These are phyloP conservation scores for Saxidomus purpurata DNA, from an alignment of 1,140 invertebrate genomes.

Conservation along the genomic window DNA sequence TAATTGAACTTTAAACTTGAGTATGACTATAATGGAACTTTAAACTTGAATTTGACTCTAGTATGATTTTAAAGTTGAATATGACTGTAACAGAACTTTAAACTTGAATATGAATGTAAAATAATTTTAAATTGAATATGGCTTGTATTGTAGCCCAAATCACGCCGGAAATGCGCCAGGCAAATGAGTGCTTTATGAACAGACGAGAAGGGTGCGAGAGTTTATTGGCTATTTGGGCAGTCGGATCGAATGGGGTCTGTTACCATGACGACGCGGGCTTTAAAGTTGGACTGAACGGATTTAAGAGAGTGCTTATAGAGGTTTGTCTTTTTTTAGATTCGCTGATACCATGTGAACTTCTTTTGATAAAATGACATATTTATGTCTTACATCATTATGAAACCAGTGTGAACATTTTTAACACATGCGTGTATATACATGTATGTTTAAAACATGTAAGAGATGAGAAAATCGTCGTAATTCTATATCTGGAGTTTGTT, in stretches of 20 bases:
- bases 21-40: too few species aligned
- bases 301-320: constrained; percentile 47
- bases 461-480: too few species aligned
- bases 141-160: not conserved
- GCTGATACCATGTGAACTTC: not conserved
- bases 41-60: too few species aligned
- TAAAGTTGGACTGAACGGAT: constrained; percentile 25
- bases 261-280: constrained; percentile 36
- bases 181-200: constrained; percentile 10
- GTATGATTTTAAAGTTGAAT: too few species aligned
- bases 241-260: constrained; percentile 42
- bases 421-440: not conserved
- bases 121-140: too few species aligned
- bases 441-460: not conserved
- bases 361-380: not conserved
- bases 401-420: not conserved
- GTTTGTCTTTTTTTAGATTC: constrained; percentile 14
- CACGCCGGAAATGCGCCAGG: not conserved
- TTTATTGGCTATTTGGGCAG: constrained; percentile 48
- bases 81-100: too few species aligned
- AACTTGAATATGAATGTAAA: too few species aligned
- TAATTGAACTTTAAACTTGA: too few species aligned
- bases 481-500: too few species aligned
- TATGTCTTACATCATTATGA: not conserved
- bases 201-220: not conserved